Percentiles rank a stretch among this genome's conserved stretches.
These are phyloP conservation scores for Philonicus albiceps DNA, from an alignment of 2,888 invertebrate genomes.

Conservation along the genomic window DNA sequence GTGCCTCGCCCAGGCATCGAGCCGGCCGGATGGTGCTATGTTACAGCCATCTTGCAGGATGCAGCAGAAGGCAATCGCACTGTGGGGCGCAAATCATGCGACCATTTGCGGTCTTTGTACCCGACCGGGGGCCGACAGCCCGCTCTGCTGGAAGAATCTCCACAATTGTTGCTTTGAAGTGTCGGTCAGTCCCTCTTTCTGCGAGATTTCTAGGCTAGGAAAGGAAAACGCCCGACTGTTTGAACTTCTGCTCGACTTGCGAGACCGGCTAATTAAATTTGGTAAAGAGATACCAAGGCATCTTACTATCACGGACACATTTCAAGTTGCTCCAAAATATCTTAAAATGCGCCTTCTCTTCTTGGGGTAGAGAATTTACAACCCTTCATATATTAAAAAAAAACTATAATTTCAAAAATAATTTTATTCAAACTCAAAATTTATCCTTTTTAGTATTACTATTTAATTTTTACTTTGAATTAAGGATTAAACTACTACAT, in stretches of 20 bases:
- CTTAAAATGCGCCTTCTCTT: not conserved
- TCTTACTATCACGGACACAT: not conserved
- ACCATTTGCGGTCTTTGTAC: not conserved
- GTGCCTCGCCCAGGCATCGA: not conserved
- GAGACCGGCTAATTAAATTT: not conserved
- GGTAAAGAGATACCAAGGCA: not conserved
- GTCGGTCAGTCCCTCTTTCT: not conserved
- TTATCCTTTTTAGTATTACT: too few relatives aligned
- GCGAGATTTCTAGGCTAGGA: not conserved
- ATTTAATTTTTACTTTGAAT: too few relatives aligned
- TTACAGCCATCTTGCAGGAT: not conserved
- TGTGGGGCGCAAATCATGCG: not conserved
- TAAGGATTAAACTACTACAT: too few relatives aligned
- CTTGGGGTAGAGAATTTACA: not conserved
- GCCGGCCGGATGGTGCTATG: not conserved
- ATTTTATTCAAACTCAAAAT: too few relatives aligned
- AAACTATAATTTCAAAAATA: too few relatives aligned
- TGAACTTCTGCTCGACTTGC: not conserved
- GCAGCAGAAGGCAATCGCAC: not conserved
- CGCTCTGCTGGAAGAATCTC: not conserved
- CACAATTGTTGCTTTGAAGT: not conserved
- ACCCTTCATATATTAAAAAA: too few relatives aligned
- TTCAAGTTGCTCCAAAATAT: not conserved
- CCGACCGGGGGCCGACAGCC: not conserved
- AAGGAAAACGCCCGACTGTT: not conserved